Evolutionary conservation across 2,113 vertebrate genomes (phyloP), one percentile per base, ranked within the genome.

Genomic region (Takifugu flavidus): DNA sequence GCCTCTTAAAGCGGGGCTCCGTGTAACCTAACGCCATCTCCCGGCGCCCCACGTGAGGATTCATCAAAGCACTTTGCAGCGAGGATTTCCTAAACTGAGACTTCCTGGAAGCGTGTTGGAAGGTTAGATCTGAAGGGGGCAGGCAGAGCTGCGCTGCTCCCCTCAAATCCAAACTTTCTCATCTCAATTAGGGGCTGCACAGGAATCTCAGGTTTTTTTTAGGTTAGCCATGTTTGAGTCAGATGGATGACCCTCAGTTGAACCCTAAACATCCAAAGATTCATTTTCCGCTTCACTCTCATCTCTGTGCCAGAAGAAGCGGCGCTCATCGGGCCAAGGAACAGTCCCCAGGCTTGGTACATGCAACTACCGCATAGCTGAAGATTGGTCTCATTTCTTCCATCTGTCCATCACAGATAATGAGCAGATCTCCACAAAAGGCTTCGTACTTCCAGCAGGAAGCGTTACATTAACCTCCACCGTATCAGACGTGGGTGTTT

Each of bases 311-410:
- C 14, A n/a, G 45, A 6, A 54, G 74, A 75, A 29, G 67, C 49
- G 70, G 25, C 14, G 44, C 56, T 56, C 54, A 52, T 56, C 39
- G 27, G 47, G 46, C 28, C 67, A 39, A 26, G 31, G 74, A 54
- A 42, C 57, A 50, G 59, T 60, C 75, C 13, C 4, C 59, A 31
- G 49, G 65, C 63, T 65, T 68, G 76, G 58, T 53, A 61, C 67
- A 65, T 72, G 60, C 67, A 83, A 84, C 83, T 82, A 85, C 13
- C 2, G 82, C 85, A 88, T 82, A 76, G 86, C 69, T 73, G 50
- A 82, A 70, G 54, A 65, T 73, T 45, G 51, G 68, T 56, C 55
- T 49, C 13, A 57, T 39, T 13, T 59, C 43, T 13, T 29, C 6
- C 54, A 59, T n/a, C 43, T 75, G 75, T 77, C 82, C 49, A 45